A percentile compares a stretch with the other conserved stretches of the same genome.
phyloP scores from a whole-genome alignment of 1,140 invertebrate species.

The Lepidostoma basale region DNA sequence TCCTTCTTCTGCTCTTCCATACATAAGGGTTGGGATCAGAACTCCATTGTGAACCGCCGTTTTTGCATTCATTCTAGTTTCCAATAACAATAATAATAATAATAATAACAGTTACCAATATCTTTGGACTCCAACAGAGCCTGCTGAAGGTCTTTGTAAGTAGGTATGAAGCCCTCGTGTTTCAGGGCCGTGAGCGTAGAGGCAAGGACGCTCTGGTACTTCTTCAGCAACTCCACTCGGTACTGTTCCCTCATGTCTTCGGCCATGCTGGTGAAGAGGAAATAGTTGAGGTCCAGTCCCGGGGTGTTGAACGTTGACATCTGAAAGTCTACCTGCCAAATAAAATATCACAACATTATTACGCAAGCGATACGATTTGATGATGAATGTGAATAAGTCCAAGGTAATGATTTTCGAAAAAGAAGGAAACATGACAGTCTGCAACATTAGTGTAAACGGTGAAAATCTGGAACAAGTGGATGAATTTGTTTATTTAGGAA shows the following conservation, averaged over 20 bases:
- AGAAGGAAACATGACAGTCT: too few relatives aligned
- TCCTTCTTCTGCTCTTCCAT: too few relatives aligned
- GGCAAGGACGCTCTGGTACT: slow-evolving; percentile 27
- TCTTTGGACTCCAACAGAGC: slow-evolving; percentile 22
- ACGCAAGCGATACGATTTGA: too few relatives aligned
- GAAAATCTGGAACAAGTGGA: too few relatives aligned
- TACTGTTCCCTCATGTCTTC: slow-evolving; percentile 19
- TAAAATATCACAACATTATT: slow-evolving; percentile 1
- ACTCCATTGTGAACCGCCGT: too few relatives aligned
- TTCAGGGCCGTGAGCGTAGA: slow-evolving; percentile 3
- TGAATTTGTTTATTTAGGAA: too few relatives aligned
- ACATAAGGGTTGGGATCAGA: too few relatives aligned
- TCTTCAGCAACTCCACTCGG: slow-evolving; percentile 17
- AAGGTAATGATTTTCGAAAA: too few relatives aligned
- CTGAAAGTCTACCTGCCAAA: slow-evolving; percentile 42
- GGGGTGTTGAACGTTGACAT: slow-evolving; percentile 32
- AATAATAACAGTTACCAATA: slow-evolving; percentile 39
- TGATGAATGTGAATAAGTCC: too few relatives aligned
- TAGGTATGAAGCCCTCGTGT: slow-evolving; percentile 32
- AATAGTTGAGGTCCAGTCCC: slow-evolving; percentile 40
- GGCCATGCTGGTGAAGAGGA: slow-evolving; percentile 27
- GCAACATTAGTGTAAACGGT: too few relatives aligned
- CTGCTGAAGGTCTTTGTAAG: slow-evolving; percentile 26
- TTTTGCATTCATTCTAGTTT: too few relatives aligned
- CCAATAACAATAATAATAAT: too few relatives aligned